These are phyloP conservation scores for Drosophila neocordata DNA, from an alignment of 1,140 invertebrate genomes.

Conservation along the genomic window DNA sequence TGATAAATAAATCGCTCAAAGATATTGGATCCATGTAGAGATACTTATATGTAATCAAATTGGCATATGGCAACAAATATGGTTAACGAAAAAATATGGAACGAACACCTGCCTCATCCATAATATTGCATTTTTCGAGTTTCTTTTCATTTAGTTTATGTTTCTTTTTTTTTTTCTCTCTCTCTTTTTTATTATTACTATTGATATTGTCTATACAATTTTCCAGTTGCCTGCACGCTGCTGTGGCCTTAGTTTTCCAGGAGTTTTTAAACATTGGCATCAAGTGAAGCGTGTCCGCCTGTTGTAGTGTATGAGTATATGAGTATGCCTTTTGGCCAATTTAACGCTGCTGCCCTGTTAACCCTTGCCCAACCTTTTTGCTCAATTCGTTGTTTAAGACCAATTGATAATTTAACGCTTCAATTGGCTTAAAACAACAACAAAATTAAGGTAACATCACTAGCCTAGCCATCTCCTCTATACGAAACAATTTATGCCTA, in stretches of 20 bases:
- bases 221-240: constrained; percentile 65
- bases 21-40: constrained; percentile 52
- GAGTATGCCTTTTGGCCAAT: constrained; percentile 63
- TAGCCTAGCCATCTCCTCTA: constrained; percentile 22
- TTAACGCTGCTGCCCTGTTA: constrained; percentile 60
- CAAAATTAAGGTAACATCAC: constrained; percentile 40
- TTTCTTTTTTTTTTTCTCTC: background rate
- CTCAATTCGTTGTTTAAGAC: constrained; percentile 49
- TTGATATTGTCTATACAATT: constrained; percentile 63
- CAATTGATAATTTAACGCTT: constrained; percentile 81
- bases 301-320: constrained; percentile 4
- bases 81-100: constrained; percentile 43
- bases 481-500: constrained; percentile 38
- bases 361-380: constrained; percentile 37
- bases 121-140: constrained; percentile 23
- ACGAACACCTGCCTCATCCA: constrained; percentile 56
- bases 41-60: constrained; percentile 20
- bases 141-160: constrained; percentile 10
- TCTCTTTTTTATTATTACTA: constrained; percentile 43
- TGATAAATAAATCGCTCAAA: constrained; percentile 75
- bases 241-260: constrained; percentile 40
- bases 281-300: constrained; percentile 72
- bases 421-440: constrained; percentile 58
- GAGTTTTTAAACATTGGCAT: constrained; percentile 40
- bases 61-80: constrained; percentile 19